phyloP scores from a whole-genome alignment of 1,140 invertebrate species.

The Dendroctonus ponderosae region DNA sequence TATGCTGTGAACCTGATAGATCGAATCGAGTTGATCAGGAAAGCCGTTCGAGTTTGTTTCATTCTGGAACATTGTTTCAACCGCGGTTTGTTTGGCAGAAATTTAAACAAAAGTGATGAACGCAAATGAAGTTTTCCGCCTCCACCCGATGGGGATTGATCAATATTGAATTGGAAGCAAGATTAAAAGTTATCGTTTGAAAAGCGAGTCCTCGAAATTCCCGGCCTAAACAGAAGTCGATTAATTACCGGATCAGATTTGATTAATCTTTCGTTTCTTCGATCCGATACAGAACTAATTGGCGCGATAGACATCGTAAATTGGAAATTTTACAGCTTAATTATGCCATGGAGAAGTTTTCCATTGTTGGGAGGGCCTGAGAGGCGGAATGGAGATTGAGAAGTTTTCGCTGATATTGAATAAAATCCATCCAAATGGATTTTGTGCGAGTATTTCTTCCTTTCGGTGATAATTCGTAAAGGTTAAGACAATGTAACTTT shows the following conservation, averaged over 20 bases:
- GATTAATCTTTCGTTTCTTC: conserved; percentile 18
- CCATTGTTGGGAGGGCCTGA: conserved; percentile 3
- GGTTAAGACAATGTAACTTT: no score
- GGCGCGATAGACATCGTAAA: conserved; percentile 20
- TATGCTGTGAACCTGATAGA: no score
- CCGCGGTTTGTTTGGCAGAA: no score
- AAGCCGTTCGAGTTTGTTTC: no score
- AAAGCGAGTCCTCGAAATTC: background rate
- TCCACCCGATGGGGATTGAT: background rate
- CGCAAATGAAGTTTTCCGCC: background rate
- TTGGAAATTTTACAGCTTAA: conserved; percentile 24
- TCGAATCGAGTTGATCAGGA: no score
- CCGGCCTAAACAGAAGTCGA: background rate
- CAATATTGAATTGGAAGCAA: background rate
- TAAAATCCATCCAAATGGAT: no score
- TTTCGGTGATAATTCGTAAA: no score
- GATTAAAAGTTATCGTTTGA: background rate
- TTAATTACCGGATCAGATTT: conserved; percentile 8
- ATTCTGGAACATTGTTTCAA: no score
- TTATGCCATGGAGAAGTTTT: conserved; percentile 9
- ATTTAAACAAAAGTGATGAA: background rate
- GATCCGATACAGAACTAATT: conserved; percentile 19
- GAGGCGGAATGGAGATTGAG: no score
- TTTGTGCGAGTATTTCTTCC: no score
- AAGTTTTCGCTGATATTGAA: no score